phyloP scores from a whole-genome alignment of 2,797 vertebrate genomes.

The Fistularia tabacaria region DNA sequence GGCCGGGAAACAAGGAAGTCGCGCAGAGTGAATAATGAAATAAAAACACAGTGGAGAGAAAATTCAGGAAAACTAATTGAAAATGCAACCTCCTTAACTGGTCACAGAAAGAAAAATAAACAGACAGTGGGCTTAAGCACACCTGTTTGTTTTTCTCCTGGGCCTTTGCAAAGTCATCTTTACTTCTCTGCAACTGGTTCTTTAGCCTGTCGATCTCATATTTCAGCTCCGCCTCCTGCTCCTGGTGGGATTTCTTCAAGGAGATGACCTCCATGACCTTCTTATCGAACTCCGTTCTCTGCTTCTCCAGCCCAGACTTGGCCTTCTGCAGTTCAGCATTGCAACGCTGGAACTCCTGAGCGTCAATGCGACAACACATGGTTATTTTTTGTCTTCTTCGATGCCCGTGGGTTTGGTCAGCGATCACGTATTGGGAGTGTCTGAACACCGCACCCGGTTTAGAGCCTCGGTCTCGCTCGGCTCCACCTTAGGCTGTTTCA shows the following conservation, averaged over 20 bases:
- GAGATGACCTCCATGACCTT: constrained; percentile 80
- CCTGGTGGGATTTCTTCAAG: constrained; percentile 71
- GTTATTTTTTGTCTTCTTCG: not conserved
- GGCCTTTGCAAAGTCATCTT: constrained; percentile 75
- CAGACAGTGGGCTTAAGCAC: constrained; percentile 10
- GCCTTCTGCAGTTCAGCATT: constrained; percentile 73
- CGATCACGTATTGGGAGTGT: not conserved
- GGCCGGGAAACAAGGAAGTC: constrained; percentile 3
- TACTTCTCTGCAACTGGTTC: constrained; percentile 72
- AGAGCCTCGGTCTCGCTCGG: constrained; percentile 66
- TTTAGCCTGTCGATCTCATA: constrained; percentile 80
- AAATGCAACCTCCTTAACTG: no score
- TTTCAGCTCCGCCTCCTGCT: constrained; percentile 74
- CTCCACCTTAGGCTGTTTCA: constrained; percentile 77
- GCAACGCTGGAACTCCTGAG: constrained; percentile 77
- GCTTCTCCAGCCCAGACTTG: constrained; percentile 68
- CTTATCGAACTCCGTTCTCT: constrained; percentile 67
- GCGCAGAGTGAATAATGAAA: not conserved
- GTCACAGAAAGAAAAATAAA: no score
- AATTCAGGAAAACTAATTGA: not conserved
- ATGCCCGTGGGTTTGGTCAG: not conserved
- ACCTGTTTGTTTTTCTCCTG: constrained; percentile 83
- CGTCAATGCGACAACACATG: constrained; percentile 2
- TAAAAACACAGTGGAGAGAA: not conserved
- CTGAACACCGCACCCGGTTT: constrained; percentile 74